These are phyloP conservation scores for Siniperca obscura DNA, from an alignment of 2,797 vertebrate species.

Conservation along the genomic window DNA sequence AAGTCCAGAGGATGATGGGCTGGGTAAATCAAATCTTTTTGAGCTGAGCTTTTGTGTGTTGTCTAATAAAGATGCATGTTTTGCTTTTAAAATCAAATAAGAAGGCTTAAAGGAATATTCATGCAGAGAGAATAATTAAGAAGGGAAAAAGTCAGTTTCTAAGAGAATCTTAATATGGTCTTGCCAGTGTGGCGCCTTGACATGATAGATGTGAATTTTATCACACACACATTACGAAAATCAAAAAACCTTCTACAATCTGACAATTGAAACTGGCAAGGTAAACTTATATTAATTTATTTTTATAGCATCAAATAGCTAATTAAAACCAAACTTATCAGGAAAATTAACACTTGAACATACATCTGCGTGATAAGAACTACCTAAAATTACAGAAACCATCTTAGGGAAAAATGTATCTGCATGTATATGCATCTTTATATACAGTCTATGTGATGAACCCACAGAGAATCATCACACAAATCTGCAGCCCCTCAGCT, in stretches of 20 bases:
- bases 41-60: conserved; percentile 35
- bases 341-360: too few relatives aligned
- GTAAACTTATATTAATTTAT: background rate
- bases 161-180: conserved; percentile 34
- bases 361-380: too few relatives aligned
- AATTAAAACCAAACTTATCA: too few relatives aligned
- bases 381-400: too few relatives aligned
- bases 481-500: background rate
- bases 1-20: conserved; percentile 31
- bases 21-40: conserved; percentile 46
- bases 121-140: conserved; percentile 45
- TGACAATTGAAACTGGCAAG: conserved; percentile 2
- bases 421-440: too few relatives aligned
- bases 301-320: too few relatives aligned
- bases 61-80: conserved; percentile 34
- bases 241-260: background rate
- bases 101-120: conserved; percentile 41
- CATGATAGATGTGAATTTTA: background rate
- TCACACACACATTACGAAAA: background rate
- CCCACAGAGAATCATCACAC: background rate
- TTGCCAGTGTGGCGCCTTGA: background rate
- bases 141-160: conserved; percentile 1
- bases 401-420: too few relatives aligned
- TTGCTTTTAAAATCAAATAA: conserved; percentile 38
- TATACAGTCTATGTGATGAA: too few relatives aligned